Conservation (phyloP, 2,888 invertebrate species). For the Strigamia transsilvanica region DNA sequence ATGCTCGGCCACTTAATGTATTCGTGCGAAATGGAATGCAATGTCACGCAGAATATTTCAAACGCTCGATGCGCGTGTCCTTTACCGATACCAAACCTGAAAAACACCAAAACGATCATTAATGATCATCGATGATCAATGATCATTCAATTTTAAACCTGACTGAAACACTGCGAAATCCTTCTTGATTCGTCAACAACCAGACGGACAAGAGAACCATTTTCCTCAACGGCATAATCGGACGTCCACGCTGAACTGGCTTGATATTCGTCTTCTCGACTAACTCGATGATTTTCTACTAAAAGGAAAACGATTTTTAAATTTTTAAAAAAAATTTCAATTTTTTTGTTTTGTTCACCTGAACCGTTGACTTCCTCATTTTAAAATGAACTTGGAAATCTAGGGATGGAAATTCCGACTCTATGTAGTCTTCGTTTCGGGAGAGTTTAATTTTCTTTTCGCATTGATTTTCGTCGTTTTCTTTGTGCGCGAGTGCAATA, state of each 20-base stretch:
- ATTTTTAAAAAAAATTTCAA: neutral
- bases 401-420: neutral
- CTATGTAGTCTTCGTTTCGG: neutral
- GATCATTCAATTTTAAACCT: neutral
- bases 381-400: neutral
- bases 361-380: neutral
- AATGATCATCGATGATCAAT: too few relatives aligned
- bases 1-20: neutral
- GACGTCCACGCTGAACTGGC: neutral
- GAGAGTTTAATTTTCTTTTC: neutral
- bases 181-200: conserved; percentile 4
- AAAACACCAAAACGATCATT: neutral
- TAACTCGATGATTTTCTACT: neutral
- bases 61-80: neutral
- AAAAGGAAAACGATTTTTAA: neutral
- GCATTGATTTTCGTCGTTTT: neutral
- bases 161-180: conserved; percentile 3
- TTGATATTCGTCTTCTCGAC: neutral
- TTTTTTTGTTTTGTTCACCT: neutral
- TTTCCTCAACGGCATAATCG: neutral
- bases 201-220: neutral
- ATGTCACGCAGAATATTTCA: neutral
- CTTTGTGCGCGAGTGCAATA: neutral
- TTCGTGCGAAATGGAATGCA: conserved; percentile 9
- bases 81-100: neutral